Base-by-base conservation (phyloP, 2,113 vertebrate species). In the Boleophthalmus pectinirostris region DNA sequence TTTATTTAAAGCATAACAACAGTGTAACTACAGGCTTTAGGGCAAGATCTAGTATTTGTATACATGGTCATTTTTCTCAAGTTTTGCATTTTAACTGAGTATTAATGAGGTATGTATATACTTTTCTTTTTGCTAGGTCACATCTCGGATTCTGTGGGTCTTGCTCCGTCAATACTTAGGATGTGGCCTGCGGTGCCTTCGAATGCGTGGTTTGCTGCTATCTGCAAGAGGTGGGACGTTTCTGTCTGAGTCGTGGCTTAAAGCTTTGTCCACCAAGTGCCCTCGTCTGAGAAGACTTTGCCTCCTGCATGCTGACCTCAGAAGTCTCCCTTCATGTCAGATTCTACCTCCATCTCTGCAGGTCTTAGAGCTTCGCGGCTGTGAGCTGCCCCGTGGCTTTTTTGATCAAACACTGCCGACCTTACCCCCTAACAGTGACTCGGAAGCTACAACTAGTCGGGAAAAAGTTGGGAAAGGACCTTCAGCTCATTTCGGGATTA, bases 231-330 rank as follows among this genome's bases (percentile, higher is more conserved):
- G 89, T 0, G 92, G 93, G 18, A 86, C 82, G 14, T 92, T 94
- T 79, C 90, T 94, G n/a, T 93, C 93, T 0, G 91, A 92, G 75
- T 81, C 93, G 13, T 94, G 93, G 94, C 92, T 94, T 71, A 91
- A 89, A 82, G 80, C 85, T 67, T 87, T 94, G 85, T 76, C 90
- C 61, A 78, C 81, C 11, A 93, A 87, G 74, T 94, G 93, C 66
- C 93, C 94, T 68, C 92, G 92, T 2, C 90, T 94, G 68, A 86
- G 68, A 68, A 90, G 86, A 66, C 90, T 94, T 29, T 87, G 81
- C 60, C 89, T 94, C 7, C 84, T 91, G 60, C 87, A 93, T 18
- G 80, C 90, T 21, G 93, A 94, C 86, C 79, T 94, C 73, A 88
- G 92, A 38, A 72, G 83, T 38, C 72, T 94, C 18, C 66, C 80